A percentile compares a stretch with the other conserved stretches of the same genome.
Conservation (phyloP, 2,888 invertebrate species). For the Himalopsyche japonica region DNA sequence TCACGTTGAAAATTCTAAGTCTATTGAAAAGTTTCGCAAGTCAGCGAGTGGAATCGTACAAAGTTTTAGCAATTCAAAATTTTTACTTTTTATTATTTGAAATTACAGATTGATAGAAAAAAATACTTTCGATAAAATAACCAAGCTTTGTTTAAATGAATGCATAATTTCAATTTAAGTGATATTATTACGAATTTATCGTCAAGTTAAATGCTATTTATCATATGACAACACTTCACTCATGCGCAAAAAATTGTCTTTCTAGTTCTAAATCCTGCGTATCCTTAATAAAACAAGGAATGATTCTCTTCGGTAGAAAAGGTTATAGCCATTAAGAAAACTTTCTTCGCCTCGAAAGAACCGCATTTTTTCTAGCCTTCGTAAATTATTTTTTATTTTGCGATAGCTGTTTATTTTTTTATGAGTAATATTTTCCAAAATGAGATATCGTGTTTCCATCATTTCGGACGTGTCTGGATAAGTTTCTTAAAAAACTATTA, state of each 20-base stretch:
- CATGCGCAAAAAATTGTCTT: background rate
- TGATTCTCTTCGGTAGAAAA: conserved; percentile 4
- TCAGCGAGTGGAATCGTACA: no score
- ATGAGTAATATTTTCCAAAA: conserved; percentile 6
- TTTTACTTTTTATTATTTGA: no score
- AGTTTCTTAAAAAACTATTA: background rate
- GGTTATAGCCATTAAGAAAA: conserved; percentile 12
- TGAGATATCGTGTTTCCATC: background rate
- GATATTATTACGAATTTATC: no score
- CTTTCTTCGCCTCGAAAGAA: background rate
- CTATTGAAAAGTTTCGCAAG: no score
- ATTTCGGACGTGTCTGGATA: background rate
- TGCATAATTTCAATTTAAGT: no score
- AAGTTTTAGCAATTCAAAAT: no score
- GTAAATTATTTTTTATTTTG: conserved; percentile 32
- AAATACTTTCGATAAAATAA: no score
- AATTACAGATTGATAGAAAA: no score
- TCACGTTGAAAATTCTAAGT: no score
- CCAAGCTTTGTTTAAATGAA: no score
- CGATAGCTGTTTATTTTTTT: conserved; percentile 3
- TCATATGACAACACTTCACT: background rate
- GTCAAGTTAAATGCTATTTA: background rate
- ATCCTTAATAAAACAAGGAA: conserved; percentile 3
- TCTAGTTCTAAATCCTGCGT: background rate
- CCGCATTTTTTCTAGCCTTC: conserved; percentile 24